Conservation (phyloP, 2,113 vertebrate species). For the Pitta sordida region DNA sequence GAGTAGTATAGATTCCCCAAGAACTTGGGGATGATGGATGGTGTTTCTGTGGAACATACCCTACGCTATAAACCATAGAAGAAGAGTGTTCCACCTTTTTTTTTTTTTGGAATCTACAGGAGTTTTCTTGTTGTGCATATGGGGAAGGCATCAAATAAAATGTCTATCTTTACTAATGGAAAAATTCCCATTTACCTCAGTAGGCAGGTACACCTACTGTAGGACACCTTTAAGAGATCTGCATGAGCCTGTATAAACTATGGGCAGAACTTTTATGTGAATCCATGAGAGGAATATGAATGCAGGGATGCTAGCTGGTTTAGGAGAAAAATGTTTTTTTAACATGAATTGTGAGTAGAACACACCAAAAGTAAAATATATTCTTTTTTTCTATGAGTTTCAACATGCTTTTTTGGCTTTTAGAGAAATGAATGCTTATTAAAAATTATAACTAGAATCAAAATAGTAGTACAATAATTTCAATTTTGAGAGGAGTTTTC, state of each 20-base stretch:
- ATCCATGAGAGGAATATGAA: neutral
- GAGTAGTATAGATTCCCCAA: neutral
- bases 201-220: no score
- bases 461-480: neutral
- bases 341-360: neutral
- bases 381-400: neutral
- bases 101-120: neutral
- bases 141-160: neutral
- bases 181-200: neutral
- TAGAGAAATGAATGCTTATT: neutral
- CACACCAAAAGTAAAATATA: neutral
- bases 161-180: neutral
- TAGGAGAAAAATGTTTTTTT: neutral
- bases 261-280: neutral
- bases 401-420: neutral
- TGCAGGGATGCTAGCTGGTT: neutral
- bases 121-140: neutral
- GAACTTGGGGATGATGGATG: conserved; percentile 1
- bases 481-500: neutral
- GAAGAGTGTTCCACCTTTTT: neutral
- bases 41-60: neutral
- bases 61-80: neutral
- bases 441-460: neutral
- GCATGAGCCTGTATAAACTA: neutral
- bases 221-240: neutral